A percentile compares a stretch with the other conserved stretches of the same genome.
phyloP scores from a whole-genome alignment of 2,797 vertebrate genomes.

The Mionectes olivaceus region DNA sequence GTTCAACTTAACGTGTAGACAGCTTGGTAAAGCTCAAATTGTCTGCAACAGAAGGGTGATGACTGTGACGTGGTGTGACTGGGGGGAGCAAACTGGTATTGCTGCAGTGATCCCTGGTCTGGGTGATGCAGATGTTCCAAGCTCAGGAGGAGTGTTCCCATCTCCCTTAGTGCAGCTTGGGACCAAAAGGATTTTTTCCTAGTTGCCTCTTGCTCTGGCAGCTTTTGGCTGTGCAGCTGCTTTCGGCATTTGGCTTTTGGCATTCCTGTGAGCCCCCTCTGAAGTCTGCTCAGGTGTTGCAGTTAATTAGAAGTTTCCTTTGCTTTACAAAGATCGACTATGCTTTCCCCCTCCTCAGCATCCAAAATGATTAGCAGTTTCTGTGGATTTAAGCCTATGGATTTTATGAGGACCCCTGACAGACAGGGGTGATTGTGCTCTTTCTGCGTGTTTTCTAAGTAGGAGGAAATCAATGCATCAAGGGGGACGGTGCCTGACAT shows the following conservation, averaged over 20 bases:
- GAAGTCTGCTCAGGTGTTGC: neutral
- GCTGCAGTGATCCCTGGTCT: neutral
- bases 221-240: neutral
- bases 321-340: neutral
- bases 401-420: conserved; percentile 26
- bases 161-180: neutral
- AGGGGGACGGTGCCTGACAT: neutral
- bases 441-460: neutral
- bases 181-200: neutral
- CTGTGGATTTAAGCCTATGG: conserved; percentile 18
- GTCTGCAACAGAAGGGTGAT: neutral
- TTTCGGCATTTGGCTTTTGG: neutral
- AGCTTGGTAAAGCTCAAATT: neutral
- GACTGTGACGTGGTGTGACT: neutral
- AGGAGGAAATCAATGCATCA: conserved; percentile 1
- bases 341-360: neutral
- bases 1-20: neutral
- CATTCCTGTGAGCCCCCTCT: neutral
- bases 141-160: neutral
- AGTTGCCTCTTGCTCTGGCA: neutral
- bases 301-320: neutral
- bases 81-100: neutral
- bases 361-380: conserved; percentile 15
- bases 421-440: neutral
- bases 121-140: neutral